Base-by-base conservation (phyloP, 2,888 invertebrate genomes). In the Diadromus collaris region DNA sequence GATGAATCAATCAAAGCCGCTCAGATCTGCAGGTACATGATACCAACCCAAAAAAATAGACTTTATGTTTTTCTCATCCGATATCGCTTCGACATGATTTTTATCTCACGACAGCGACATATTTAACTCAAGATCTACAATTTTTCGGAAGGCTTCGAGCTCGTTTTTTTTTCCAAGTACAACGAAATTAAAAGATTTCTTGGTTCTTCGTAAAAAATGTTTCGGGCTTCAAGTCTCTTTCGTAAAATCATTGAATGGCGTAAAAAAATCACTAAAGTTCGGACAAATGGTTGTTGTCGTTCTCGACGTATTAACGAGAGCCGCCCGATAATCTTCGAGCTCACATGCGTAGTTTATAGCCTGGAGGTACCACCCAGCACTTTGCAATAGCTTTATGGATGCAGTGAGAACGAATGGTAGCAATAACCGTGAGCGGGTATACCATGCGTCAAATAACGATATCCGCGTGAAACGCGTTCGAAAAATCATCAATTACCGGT, bases 401-500 rank as follows among this genome's bases (percentile, higher is more conserved):
- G 41, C 6, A 41, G 27, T 7, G 24, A 24, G 61, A 61, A 44
- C 24, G 16, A 63, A 63, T 44, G 10, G 27, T n/a, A 16, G 44
- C 24, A 63, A 27, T 44, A 27, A 63, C 44, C 24, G 44, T 41
- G 1, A 7, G 10, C 0, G n/a, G 13, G 5, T 27, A 13, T 29
- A 27, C 16, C 16, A 41, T 27, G 41, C 27, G 44, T 44, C 44
- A 44, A 16, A 38, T 10, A 21, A 10, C 13, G 24, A 6, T 21
- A 61, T 6, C 24, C 16, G 10, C 13, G n/a, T 27, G 27, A 16
- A 27, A 24, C n/a, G 16, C 27, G 16, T 9, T 41, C 13, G 41
- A 41, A 63, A 63, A 44, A 44, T 63, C 16, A n/a, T 27, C 6
- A 63, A 41, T 63, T 41, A 44, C 34, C 10, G 34, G 10, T 34